These are phyloP conservation scores for Conomelus anceps DNA, from an alignment of 2,888 invertebrate genomes.

Conservation along the genomic window DNA sequence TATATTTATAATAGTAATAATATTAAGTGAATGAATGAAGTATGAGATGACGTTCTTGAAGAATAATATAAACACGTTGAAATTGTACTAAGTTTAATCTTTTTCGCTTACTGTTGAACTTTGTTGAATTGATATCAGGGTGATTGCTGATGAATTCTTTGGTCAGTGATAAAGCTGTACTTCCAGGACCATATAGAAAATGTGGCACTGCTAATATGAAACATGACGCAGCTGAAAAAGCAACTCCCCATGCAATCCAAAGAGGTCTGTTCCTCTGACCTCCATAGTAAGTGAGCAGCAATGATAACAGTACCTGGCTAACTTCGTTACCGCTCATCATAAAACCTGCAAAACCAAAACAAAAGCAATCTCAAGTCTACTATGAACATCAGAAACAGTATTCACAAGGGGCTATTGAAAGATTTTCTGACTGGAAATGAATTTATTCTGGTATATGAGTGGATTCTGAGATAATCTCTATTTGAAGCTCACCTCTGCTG, in stretches of 20 bases:
- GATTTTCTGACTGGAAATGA: too few species aligned
- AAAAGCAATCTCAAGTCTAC: background rate
- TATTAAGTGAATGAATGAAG: too few species aligned
- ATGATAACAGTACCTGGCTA: constrained; percentile 56
- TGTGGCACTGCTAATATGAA: constrained; percentile 55
- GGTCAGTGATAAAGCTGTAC: constrained; percentile 46
- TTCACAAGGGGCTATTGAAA: background rate
- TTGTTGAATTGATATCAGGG: background rate
- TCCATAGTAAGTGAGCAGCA: constrained; percentile 56
- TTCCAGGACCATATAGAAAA: constrained; percentile 54
- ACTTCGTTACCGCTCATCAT: constrained; percentile 63
- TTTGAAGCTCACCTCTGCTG: too few species aligned
- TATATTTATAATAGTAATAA: too few species aligned
- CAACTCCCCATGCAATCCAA: constrained; percentile 59
- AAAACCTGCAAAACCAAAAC: constrained; percentile 46
- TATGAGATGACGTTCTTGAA: too few species aligned
- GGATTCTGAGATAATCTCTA: too few species aligned
- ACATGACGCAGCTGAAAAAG: constrained; percentile 54
- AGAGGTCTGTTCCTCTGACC: constrained; percentile 60
- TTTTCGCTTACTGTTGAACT: background rate
- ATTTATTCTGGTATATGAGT: too few species aligned
- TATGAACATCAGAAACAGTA: background rate
- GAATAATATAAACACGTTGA: too few species aligned
- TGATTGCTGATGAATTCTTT: constrained; percentile 40
- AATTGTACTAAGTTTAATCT: too few species aligned